phyloP scores from a whole-genome alignment of 1,140 invertebrate species.

The Diachasmimorpha longicaudata region DNA sequence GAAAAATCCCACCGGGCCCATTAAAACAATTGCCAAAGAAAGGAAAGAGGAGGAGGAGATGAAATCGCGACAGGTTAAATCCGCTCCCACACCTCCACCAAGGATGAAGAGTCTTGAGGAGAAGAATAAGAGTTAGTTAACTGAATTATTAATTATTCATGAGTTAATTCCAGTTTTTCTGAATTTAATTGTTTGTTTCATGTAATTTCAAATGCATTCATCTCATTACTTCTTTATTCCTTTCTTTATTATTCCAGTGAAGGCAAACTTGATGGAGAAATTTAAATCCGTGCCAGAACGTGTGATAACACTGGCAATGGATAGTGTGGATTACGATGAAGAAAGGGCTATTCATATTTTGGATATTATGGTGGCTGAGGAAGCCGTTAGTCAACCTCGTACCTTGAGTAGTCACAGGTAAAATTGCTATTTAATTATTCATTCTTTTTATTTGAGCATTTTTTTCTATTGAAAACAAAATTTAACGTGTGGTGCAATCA shows the following conservation, averaged over 20 bases:
- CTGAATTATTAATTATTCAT: slow-evolving; percentile 5
- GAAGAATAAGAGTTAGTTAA: slow-evolving; percentile 72
- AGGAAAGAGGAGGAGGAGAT: slow-evolving; percentile 62
- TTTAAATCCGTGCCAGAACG: slow-evolving; percentile 79
- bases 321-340: slow-evolving; percentile 85
- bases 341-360: slow-evolving; percentile 79
- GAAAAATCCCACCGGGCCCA: slow-evolving; percentile 68
- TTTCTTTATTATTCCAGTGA: slow-evolving; percentile 70
- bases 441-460: too few relatives aligned
- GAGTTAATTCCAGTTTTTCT: not conserved
- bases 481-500: not conserved
- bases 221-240: too few relatives aligned
- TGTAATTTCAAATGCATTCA: too few relatives aligned
- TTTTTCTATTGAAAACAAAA: not conserved
- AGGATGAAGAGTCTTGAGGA: slow-evolving; percentile 75
- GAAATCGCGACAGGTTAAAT: slow-evolving; percentile 57
- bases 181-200: too few relatives aligned
- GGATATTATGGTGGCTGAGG: slow-evolving; percentile 70
- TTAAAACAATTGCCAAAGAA: slow-evolving; percentile 56
- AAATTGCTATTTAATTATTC: too few relatives aligned
- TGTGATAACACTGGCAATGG: slow-evolving; percentile 82
- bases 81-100: slow-evolving; percentile 63
- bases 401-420: slow-evolving; percentile 58
- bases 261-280: slow-evolving; percentile 73
- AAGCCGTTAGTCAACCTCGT: slow-evolving; percentile 53